Evolutionary conservation across 1,140 invertebrate genomes (phyloP).

Genomic region (Fragariocoptes setiger): DNA sequence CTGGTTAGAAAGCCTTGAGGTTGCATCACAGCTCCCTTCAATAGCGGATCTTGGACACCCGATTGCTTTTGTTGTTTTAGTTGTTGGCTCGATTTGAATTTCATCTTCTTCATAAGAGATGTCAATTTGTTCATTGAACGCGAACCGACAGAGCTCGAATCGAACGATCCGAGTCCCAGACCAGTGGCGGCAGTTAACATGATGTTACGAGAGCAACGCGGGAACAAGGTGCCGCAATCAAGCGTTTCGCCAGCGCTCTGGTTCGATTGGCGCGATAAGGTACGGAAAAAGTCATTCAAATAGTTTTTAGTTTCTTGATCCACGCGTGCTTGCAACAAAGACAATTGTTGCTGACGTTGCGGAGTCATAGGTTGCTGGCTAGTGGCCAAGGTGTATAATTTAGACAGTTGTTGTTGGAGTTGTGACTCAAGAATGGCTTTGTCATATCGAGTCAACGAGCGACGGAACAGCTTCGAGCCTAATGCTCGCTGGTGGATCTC

Average conservation of each 20-base stretch:
- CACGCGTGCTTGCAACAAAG: not conserved
- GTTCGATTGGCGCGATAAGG: not conserved
- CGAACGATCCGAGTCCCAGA: not conserved
- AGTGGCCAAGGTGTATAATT: not conserved
- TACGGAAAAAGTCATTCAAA: not conserved
- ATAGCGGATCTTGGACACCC: not conserved
- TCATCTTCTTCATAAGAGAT: not conserved
- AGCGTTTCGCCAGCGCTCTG: not conserved
- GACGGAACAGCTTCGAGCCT: not conserved
- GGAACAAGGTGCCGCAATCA: not conserved
- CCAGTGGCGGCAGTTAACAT: not conserved
- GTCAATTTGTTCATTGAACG: no score
- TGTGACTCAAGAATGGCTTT: not conserved
- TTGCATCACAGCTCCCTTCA: not conserved
- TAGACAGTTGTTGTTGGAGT: not conserved
- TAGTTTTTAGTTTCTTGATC: not conserved
- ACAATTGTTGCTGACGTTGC: not conserved
- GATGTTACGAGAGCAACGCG: not conserved
- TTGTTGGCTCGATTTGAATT: not conserved
- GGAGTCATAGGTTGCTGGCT: not conserved
- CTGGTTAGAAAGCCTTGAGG: not conserved
- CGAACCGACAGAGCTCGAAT: not conserved
- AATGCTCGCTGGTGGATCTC: not conserved
- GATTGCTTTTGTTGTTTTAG: not conserved
- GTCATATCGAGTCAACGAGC: not conserved